Conservation (phyloP, 2,113 vertebrate species). For the Saguinus midas region DNA sequence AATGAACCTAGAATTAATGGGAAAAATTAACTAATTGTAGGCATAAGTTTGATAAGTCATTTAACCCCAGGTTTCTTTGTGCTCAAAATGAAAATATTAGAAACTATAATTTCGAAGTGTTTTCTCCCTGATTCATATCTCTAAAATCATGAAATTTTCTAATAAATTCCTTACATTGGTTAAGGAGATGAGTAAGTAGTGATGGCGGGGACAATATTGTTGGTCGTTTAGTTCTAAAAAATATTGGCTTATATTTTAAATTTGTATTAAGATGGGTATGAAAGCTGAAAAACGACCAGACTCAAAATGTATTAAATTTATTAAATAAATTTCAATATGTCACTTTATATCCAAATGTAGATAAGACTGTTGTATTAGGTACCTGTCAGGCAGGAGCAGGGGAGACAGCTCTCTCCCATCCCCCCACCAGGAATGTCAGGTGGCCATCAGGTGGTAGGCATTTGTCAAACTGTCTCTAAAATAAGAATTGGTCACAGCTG, state of each 20-base stretch:
- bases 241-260: not conserved
- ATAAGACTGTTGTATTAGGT: not conserved
- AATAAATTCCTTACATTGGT: not conserved
- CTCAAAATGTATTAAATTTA: not conserved
- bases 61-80: not conserved
- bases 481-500: too few species aligned
- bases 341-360: not conserved
- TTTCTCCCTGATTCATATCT: not conserved
- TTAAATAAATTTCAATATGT: not conserved
- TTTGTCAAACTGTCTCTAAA: too few species aligned
- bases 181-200: not conserved
- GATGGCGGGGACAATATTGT: not conserved
- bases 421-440: too few species aligned
- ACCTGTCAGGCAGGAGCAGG: too few species aligned
- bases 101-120: not conserved
- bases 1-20: not conserved
- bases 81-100: not conserved
- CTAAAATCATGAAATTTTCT: not conserved
- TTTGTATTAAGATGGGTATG: not conserved
- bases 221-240: not conserved
- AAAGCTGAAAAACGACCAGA: not conserved
- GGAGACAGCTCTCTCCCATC: too few species aligned
- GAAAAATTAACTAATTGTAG: not conserved
- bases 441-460: too few species aligned
- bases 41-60: not conserved